Evolutionary conservation across 2,113 vertebrate species (phyloP), one percentile per base, ranked within the genome.

Genomic region (Collichthys lucidus): DNA sequence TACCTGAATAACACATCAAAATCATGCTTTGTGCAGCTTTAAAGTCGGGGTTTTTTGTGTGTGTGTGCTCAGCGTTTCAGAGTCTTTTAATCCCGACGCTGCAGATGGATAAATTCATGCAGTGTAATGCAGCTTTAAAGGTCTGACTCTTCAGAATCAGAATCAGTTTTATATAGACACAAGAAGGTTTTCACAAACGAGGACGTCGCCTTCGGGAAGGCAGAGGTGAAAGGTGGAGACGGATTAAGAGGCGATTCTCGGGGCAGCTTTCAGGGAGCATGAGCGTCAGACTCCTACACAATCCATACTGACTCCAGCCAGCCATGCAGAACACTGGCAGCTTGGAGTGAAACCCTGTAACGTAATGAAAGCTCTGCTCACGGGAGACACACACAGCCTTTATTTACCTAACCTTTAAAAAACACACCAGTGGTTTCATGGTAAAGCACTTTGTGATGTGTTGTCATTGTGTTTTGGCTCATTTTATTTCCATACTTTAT

Each of bases 21-120:
- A 67, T 29, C 14, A 7, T 24, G 22, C 42, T 40, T 11, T 15
- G 35, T 10, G 52, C 71, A 63, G 83, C 56, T 81, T 84, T 81
- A 55, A 69, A 47, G 77, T 80, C 15, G 26, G 20, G 47, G 40
- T 55, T 55, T 74, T 59, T 63, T 61, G 20, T 69, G 57, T 90
- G 52, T 70, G 76, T 53, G 75, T 24, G 72, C 57, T 67, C 64
- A 22, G 61, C 16, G 1, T 74, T 81, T 84, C 12, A 56, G 14
- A 65, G 55, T 84, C 60, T 1, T 66, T 79, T 84, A 84, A 88
- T 86, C 83, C 80, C 35, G 20, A 14, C 26, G 11, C 61, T 3
- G 61, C 77, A 74, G 70, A 82, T 50, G 63, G 74, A 84, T 88
- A 74, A 90, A 53, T 90, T 80, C 56, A 67, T 35, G 74, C 82